Evolutionary conservation across 2,797 vertebrate species (phyloP).

Genomic region (Eulemur coronatus): DNA sequence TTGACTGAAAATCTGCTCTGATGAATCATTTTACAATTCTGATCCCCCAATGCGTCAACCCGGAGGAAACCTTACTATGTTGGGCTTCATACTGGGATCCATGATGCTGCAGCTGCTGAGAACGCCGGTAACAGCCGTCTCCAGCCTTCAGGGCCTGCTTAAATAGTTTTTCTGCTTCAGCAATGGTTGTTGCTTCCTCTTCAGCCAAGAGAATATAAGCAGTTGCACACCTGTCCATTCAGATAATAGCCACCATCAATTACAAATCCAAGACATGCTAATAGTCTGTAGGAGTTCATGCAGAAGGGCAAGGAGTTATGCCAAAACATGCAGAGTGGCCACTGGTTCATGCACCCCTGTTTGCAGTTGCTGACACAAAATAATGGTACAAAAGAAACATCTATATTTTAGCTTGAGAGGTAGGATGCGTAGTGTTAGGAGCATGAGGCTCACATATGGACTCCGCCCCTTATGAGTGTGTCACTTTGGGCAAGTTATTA

Average conservation of each 20-base stretch:
- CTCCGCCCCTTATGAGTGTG: conserved; percentile 30
- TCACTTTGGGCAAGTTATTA: conserved; percentile 53
- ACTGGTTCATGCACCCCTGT: conserved; percentile 63
- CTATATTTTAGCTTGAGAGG: conserved; percentile 52
- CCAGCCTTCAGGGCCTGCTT: conserved; percentile 97
- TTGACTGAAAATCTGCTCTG: not conserved
- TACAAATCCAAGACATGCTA: conserved; percentile 12
- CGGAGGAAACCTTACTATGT: conserved; percentile 90
- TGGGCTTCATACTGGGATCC: conserved; percentile 96
- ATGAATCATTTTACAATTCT: not conserved
- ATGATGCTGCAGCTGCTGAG: conserved; percentile 96
- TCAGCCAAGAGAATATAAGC: conserved; percentile 98
- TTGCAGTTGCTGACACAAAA: conserved; percentile 60
- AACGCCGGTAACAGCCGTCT: conserved; percentile 94
- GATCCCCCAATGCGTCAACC: not conserved
- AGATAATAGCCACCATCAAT: conserved; percentile 56
- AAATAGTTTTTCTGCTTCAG: conserved; percentile 97
- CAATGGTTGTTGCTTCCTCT: conserved; percentile 97
- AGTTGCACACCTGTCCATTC: conserved; percentile 92
- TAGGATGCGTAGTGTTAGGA: conserved; percentile 41
- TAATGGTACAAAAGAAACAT: conserved; percentile 67
- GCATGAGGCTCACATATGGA: not conserved
- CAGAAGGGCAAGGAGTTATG: conserved; percentile 44
- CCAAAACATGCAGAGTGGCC: conserved; percentile 66
- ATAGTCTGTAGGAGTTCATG: conserved; percentile 48